Percentiles rank a stretch among this genome's conserved stretches.
Conservation (phyloP, 2,113 vertebrate genomes). For the Thomomys bottae region DNA sequence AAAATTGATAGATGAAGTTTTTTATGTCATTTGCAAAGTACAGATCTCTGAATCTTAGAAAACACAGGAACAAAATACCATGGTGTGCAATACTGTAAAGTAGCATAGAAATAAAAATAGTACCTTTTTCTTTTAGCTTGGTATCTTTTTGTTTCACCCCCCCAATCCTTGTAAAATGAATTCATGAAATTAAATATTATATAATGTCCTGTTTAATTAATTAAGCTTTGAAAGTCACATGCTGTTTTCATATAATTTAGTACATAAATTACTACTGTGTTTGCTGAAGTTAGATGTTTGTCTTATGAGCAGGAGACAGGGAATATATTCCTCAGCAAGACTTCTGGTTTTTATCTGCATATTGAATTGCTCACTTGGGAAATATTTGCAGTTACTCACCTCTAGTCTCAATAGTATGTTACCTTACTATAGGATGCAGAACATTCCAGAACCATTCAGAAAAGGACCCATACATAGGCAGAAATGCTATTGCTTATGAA, state of each 20-base stretch:
- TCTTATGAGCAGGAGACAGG: background rate
- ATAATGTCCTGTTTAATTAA: no score
- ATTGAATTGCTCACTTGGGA: background rate
- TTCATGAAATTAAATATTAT: background rate
- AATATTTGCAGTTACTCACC: no score
- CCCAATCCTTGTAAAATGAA: background rate
- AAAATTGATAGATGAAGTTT: background rate
- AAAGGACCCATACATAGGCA: background rate
- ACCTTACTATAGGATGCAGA: no score
- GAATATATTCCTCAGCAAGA: rapidly evolving
- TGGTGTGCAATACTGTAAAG: background rate
- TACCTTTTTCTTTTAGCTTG: background rate
- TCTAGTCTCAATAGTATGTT: rapidly evolving
- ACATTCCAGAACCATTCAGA: background rate
- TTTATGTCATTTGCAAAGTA: slow-evolving; percentile 15
- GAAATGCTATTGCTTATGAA: background rate
- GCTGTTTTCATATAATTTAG: background rate
- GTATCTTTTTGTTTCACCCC: background rate
- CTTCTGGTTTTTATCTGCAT: background rate
- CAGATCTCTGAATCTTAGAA: slow-evolving; percentile 13
- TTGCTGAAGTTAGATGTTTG: rapidly evolving
- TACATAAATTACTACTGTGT: background rate
- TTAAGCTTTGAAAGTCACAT: background rate
- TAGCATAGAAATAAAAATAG: background rate
- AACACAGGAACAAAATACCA: background rate